These are phyloP conservation scores for Drosophila nebulosa DNA, from an alignment of 1,140 invertebrate genomes.

Conservation along the genomic window DNA sequence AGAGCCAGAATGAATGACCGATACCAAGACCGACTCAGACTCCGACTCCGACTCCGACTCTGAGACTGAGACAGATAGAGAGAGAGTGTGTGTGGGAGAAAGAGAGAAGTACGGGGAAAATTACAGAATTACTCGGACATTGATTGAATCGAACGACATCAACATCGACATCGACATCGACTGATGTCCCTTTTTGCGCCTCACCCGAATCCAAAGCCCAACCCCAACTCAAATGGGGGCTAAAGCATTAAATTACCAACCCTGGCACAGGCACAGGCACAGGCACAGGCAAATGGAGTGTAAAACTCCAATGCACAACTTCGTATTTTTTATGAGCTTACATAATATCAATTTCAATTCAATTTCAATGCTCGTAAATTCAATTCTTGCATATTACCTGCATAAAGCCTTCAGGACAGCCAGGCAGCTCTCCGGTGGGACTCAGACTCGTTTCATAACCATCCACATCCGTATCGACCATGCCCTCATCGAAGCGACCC, in stretches of 20 bases:
- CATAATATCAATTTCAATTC: constrained; percentile 67
- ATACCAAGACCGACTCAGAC: background rate
- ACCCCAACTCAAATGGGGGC: too few relatives aligned
- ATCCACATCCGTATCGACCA: constrained; percentile 79
- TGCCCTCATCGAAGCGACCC: constrained; percentile 85
- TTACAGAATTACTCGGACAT: constrained; percentile 77
- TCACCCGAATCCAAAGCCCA: background rate
- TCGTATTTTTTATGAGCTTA: constrained; percentile 26
- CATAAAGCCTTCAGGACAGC: constrained; percentile 92
- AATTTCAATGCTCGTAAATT: constrained; percentile 38
- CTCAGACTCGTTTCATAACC: constrained; percentile 77
- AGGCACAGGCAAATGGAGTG: constrained; percentile 64
- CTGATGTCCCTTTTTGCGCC: background rate
- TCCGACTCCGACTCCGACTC: too few relatives aligned
- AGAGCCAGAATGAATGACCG: background rate
- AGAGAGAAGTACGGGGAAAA: constrained; percentile 60
- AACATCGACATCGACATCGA: constrained; percentile 8
- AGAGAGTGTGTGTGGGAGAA: background rate
- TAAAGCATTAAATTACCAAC: constrained; percentile 57
- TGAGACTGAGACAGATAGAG: background rate
- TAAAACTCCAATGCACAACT: constrained; percentile 42
- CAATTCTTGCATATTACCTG: constrained; percentile 81
- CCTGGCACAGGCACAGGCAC: constrained; percentile 43
- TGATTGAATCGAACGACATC: constrained; percentile 69
- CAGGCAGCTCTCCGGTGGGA: constrained; percentile 82